Evolutionary conservation across 1,140 invertebrate species (phyloP), one percentile per base, ranked within the genome.

Genomic region (Laupala kohalensis): DNA sequence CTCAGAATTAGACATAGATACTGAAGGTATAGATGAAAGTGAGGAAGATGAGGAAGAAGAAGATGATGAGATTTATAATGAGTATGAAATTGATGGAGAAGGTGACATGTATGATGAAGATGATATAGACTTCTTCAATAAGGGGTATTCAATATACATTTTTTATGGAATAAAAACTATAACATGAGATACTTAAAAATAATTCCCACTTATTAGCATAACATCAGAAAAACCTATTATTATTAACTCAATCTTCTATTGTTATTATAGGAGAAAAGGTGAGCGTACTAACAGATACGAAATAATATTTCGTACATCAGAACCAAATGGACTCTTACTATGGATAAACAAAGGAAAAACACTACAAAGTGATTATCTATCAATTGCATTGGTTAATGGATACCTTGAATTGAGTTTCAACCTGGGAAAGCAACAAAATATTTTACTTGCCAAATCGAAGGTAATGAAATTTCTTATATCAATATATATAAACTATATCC

Each of bases 271-370:
- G 77, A 82, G 83, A 75, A 85, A 86, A 80, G 85, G 85, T 63
- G 88, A 90, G 78, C 82, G 85, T 69, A 86, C 83, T 71, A 90
- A 92, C 79, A 84, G 86, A 76, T 90, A 91, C 77, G 86, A 89
- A 81, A 83, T 93, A 63, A 85, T 84, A 75, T 87, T 92, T 78
- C 84, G 86, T 70, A 91, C 90, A 25, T 84, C 83, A 70, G 83
- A 85, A 74, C 79, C 82, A 13, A 85, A 89, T 75, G 90, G 90
- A 6, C 80, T 93, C 28, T 74, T 92, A 23, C 79, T 92, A 70
- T 91, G 90, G 87, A 83, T 87, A 69, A 86, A 84, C 76, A 83
- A 84, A 75, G 86, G 85, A 24, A 63, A 28, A 29, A 71, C 72
- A 5, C 28, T 75, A 71, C 77, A 78, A 71, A 79, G 80, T 29